Evolutionary conservation across 2,797 vertebrate genomes (phyloP).

Genomic region (Galago senegalensis): DNA sequence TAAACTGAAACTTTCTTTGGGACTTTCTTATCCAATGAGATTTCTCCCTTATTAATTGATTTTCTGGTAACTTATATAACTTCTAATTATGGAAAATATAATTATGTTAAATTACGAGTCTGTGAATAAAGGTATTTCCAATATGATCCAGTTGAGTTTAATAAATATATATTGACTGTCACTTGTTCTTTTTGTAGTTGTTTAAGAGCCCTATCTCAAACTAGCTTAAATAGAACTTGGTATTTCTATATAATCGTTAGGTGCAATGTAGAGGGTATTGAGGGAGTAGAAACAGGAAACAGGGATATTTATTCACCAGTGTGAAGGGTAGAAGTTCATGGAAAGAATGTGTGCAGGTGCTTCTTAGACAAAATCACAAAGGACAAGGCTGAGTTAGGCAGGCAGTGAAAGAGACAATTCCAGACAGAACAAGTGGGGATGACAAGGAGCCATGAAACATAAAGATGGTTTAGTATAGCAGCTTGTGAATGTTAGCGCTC

Average conservation of each 20-base stretch:
- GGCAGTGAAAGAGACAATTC: not conserved
- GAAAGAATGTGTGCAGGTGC: not conserved
- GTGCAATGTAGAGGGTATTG: not conserved
- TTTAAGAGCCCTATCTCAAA: not conserved
- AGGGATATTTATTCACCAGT: too few species aligned
- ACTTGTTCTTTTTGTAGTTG: not conserved
- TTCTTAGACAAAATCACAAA: not conserved
- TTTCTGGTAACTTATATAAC: conserved; percentile 25
- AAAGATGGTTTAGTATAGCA: not conserved
- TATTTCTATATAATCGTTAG: not conserved
- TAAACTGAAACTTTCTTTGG: conserved; percentile 19
- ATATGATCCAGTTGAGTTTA: not conserved
- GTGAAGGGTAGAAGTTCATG: not conserved
- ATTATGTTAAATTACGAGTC: not conserved
- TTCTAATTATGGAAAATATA: conserved; percentile 43
- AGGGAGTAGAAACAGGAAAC: not conserved
- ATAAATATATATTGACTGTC: not conserved
- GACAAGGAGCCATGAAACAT: not conserved
- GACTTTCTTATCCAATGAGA: not conserved
- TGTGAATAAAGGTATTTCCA: not conserved
- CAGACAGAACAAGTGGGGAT: not conserved
- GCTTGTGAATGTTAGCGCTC: not conserved
- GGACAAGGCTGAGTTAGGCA: not conserved
- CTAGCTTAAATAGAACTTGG: not conserved
- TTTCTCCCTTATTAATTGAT: not conserved